A percentile compares a stretch with the other conserved stretches of the same genome.
These are phyloP conservation scores for Falco berigora DNA, from an alignment of 2,797 vertebrate species.

Conservation along the genomic window DNA sequence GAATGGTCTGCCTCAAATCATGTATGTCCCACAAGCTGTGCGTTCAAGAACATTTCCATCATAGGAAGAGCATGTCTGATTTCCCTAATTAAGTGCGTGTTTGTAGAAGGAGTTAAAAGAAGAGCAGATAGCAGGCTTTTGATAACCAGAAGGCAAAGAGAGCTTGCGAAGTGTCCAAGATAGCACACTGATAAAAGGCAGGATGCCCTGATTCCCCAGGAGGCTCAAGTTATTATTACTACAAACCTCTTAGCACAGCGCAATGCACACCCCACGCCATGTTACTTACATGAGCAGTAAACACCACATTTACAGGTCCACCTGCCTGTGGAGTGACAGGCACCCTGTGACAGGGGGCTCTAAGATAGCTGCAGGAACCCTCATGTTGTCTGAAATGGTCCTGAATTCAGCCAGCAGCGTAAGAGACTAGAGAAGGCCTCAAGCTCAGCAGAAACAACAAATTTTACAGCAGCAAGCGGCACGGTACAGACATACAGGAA, in stretches of 20 bases:
- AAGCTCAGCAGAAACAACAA: neutral
- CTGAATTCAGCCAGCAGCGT: neutral
- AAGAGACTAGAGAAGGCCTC: neutral
- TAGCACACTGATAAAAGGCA: neutral
- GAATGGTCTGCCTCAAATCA: neutral
- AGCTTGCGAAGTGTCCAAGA: neutral
- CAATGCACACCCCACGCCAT: neutral
- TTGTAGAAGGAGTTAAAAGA: neutral
- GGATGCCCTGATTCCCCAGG: neutral
- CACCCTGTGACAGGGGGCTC: neutral
- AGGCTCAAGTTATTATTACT: constrained; percentile 20
- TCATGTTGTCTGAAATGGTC: neutral
- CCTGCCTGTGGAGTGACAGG: neutral
- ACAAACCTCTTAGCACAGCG: neutral
- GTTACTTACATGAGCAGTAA: neutral
- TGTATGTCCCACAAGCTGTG: neutral
- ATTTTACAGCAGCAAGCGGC: neutral
- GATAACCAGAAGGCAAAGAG: neutral
- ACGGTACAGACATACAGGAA: neutral
- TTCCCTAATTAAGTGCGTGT: neutral
- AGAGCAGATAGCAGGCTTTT: neutral
- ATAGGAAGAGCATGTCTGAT: neutral
- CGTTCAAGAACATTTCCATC: neutral
- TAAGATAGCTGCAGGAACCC: neutral
- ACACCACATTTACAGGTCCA: neutral